A percentile compares a stretch with the other conserved stretches of the same genome.
Conservation (phyloP, 1,140 invertebrate genomes). For the Diuraphis noxia region DNA sequence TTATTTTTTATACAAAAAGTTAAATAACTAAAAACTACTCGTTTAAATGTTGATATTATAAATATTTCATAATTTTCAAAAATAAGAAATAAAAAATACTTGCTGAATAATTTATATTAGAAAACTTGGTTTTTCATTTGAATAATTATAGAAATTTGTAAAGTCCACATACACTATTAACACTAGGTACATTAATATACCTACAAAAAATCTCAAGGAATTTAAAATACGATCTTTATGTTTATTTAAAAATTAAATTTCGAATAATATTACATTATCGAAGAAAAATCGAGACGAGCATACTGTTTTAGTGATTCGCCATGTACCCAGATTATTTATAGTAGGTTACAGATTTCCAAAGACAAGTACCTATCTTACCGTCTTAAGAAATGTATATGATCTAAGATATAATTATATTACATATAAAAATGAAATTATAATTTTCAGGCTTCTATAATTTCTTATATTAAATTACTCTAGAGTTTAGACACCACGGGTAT, state of each 20-base stretch:
- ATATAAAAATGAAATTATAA: not conserved
- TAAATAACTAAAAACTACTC: no score
- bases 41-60: no score
- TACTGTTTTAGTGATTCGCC: no score
- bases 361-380: no score
- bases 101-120: not conserved
- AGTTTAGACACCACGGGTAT: not conserved
- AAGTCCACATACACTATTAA: no score
- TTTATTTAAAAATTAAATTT: not conserved
- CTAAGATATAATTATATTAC: not conserved
- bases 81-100: no score
- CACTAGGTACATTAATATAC: no score
- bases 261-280: not conserved
- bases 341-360: not conserved
- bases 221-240: not conserved
- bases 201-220: not conserved
- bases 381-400: not conserved
- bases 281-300: no score
- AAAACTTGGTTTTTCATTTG: not conserved
- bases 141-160: not conserved
- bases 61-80: no score
- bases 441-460: not conserved
- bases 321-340: not conserved
- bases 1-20: no score
- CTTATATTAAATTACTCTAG: not conserved